Evolutionary conservation across 2,113 vertebrate species (phyloP).

Genomic region (Morone chrysops): DNA sequence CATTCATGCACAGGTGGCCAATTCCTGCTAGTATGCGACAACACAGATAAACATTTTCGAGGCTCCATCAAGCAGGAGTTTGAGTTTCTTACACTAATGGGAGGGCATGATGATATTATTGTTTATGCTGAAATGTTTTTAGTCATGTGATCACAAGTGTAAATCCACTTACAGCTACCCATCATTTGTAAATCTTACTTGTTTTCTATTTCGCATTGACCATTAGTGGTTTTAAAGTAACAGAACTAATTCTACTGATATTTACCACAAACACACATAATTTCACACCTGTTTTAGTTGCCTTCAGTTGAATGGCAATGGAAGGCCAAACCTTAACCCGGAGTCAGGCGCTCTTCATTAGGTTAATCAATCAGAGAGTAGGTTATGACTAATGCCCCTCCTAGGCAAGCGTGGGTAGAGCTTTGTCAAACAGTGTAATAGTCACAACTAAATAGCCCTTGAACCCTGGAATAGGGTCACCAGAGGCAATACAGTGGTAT

Average conservation of each 20-base stretch:
- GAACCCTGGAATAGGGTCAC: constrained; percentile 41
- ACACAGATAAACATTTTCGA: background rate
- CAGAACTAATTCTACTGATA: background rate
- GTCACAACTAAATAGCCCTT: constrained; percentile 58
- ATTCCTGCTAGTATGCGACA: background rate
- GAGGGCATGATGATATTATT: background rate
- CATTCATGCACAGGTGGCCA: background rate
- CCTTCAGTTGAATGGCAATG: constrained; percentile 15
- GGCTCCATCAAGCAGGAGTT: background rate
- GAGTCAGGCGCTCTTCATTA: constrained; percentile 63
- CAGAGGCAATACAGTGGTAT: constrained; percentile 34
- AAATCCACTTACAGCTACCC: background rate
- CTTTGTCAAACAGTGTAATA: constrained; percentile 74
- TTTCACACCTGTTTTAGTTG: constrained; percentile 21
- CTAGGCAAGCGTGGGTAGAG: constrained; percentile 52
- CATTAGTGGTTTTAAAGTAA: constrained; percentile 1
- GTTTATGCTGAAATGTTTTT: background rate
- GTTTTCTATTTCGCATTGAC: background rate
- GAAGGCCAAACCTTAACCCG: constrained; percentile 18
- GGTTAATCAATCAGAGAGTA: constrained; percentile 65
- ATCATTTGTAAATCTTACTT: background rate
- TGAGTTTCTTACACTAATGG: background rate
- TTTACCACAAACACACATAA: constrained; percentile 5
- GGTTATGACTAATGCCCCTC: constrained; percentile 65
- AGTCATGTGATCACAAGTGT: background rate